phyloP scores from a whole-genome alignment of 2,888 invertebrate species.

The Leptarthrus brevirostris region DNA sequence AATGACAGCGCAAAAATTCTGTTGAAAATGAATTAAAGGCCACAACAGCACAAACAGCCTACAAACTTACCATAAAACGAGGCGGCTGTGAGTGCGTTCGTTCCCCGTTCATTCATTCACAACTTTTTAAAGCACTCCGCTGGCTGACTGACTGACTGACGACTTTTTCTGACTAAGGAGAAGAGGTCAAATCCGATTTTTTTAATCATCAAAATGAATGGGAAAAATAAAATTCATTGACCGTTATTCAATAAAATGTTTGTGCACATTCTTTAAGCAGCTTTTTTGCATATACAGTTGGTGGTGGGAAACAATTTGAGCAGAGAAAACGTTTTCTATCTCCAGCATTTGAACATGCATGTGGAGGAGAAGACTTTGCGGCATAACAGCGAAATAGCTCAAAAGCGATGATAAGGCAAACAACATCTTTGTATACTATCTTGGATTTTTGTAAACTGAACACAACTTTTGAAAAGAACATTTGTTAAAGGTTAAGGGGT shows the following conservation, averaged over 20 bases:
- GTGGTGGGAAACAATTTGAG: too few species aligned
- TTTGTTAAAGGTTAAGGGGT: too few species aligned
- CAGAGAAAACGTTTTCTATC: too few species aligned
- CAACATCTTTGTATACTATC: too few species aligned
- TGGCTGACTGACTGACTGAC: background rate
- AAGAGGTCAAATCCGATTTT: slow-evolving; percentile 30
- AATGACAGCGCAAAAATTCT: background rate
- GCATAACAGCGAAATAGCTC: too few species aligned
- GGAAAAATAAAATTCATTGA: slow-evolving; percentile 34
- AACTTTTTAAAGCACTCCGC: background rate
- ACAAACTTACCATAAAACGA: background rate
- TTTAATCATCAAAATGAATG: slow-evolving; percentile 40
- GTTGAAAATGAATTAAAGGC: slow-evolving; percentile 4
- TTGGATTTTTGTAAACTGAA: too few species aligned
- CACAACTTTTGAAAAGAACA: too few species aligned
- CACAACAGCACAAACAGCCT: background rate
- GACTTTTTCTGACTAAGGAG: background rate
- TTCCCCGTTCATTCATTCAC: too few species aligned
- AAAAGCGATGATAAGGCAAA: too few species aligned
- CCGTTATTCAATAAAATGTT: slow-evolving; percentile 39
- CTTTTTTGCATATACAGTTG: slow-evolving; percentile 15
- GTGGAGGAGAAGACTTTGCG: too few species aligned
- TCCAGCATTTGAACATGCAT: too few species aligned
- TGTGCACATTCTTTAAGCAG: slow-evolving; percentile 22
- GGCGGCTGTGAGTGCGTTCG: too few species aligned